Evolutionary conservation across 2,888 invertebrate species (phyloP).

Genomic region (Meiosimyza decipiens): DNA sequence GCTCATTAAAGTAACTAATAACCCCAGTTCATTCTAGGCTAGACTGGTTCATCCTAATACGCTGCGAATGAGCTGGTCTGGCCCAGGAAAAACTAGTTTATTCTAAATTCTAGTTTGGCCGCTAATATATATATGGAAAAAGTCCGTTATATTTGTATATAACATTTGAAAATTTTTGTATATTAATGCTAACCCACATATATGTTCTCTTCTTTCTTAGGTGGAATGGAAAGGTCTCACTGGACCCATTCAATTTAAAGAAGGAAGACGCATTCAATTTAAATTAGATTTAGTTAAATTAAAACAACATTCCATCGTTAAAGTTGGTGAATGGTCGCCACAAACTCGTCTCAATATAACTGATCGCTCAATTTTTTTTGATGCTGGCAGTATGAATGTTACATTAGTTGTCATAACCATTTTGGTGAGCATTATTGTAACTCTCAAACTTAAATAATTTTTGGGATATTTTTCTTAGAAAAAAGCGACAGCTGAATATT

Average conservation of each 20-base stretch:
- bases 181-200: no score
- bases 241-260: constrained; percentile 83
- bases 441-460: no score
- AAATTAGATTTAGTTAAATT: constrained; percentile 80
- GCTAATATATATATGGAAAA: background rate
- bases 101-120: no score
- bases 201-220: constrained; percentile 62
- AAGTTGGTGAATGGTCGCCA: constrained; percentile 82
- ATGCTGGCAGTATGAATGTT: constrained; percentile 77
- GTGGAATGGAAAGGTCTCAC: constrained; percentile 84
- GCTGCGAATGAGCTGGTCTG: no score
- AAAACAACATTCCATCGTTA: constrained; percentile 78
- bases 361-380: constrained; percentile 77
- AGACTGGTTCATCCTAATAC: no score
- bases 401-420: constrained; percentile 82
- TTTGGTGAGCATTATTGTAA: constrained; percentile 70
- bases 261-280: constrained; percentile 79
- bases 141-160: no score
- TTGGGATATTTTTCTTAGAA: no score
- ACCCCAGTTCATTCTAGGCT: no score
- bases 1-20: no score
- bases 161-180: no score
- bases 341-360: constrained; percentile 76
- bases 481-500: no score
- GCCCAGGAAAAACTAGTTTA: no score